phyloP scores from a whole-genome alignment of 2,888 invertebrate species.

The Coleophora flavipennella region DNA sequence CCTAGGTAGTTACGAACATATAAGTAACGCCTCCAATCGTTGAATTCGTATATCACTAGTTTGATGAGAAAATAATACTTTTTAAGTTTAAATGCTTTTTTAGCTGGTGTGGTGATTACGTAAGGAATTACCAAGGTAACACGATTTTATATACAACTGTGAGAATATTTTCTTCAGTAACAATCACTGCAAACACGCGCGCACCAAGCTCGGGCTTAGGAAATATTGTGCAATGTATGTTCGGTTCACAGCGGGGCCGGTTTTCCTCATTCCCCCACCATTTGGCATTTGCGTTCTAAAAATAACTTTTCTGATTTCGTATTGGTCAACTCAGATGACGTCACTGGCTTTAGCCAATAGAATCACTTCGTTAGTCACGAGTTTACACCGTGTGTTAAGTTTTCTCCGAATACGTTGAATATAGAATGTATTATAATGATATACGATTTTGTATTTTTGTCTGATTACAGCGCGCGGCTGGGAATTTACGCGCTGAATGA shows the following conservation, averaged over 20 bases:
- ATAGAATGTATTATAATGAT: too few species aligned
- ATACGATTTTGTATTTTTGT: too few species aligned
- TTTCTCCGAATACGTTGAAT: too few species aligned
- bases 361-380: conserved; percentile 44
- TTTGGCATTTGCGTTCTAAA: conserved; percentile 49
- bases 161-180: neutral
- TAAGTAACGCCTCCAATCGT: conserved; percentile 35
- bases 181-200: conserved; percentile 19
- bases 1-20: conserved; percentile 43
- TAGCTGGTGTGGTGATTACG: too few species aligned
- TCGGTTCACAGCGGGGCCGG: conserved; percentile 27
- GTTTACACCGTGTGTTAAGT: conserved; percentile 20
- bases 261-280: conserved; percentile 60
- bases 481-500: too few species aligned
- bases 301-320: conserved; percentile 36
- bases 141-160: neutral
- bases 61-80: neutral
- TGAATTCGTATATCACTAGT: neutral
- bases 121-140: too few species aligned
- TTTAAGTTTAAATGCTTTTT: too few species aligned
- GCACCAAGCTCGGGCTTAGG: conserved; percentile 33
- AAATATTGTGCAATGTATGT: conserved; percentile 62
- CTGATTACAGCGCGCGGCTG: too few species aligned
- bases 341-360: conserved; percentile 46
- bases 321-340: conserved; percentile 55